Conservation (phyloP, 2,888 invertebrate genomes). For the Metacarcinus magister region DNA sequence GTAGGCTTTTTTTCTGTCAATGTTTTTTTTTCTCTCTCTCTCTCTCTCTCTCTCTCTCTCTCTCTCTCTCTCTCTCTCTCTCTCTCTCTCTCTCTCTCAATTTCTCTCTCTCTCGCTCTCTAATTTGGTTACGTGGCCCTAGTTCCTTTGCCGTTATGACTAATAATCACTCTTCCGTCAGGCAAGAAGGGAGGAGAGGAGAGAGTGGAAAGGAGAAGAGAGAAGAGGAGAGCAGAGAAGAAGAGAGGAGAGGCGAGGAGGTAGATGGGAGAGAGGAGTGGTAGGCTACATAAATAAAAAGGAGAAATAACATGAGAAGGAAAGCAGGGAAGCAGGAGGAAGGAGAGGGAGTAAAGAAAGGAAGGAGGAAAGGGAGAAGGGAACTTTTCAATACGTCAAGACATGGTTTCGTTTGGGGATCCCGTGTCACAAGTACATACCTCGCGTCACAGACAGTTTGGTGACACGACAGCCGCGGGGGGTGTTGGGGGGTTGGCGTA, state of each 20-base stretch:
- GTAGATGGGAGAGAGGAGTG: not conserved
- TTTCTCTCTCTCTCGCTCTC: not conserved
- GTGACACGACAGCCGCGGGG: not conserved
- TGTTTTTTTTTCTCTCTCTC: constrained; percentile 41
- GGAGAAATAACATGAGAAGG: not conserved
- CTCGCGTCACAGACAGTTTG: too few species aligned
- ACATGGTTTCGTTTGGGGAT: too few species aligned
- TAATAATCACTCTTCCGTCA: constrained; percentile 15
- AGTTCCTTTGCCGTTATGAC: not conserved
- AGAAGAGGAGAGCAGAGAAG: not conserved
- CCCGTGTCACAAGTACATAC: too few species aligned
- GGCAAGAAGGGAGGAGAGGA: not conserved
- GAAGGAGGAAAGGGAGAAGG: not conserved
- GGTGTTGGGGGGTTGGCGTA: not conserved
- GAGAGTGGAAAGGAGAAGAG: not conserved
- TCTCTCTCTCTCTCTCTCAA: constrained; percentile 21
- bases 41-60: constrained; percentile 55
- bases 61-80: not conserved
- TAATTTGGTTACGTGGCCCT: not conserved
- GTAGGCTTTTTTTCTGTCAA: not conserved
- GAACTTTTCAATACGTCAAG: not conserved
- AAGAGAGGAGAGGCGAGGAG: not conserved
- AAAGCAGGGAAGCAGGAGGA: too few species aligned
- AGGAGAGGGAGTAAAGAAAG: too few species aligned
- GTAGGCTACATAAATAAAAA: not conserved